Percentiles rank a stretch among this genome's conserved stretches.
phyloP scores from a whole-genome alignment of 2,888 invertebrate species.

The Drosophila prostipennis region DNA sequence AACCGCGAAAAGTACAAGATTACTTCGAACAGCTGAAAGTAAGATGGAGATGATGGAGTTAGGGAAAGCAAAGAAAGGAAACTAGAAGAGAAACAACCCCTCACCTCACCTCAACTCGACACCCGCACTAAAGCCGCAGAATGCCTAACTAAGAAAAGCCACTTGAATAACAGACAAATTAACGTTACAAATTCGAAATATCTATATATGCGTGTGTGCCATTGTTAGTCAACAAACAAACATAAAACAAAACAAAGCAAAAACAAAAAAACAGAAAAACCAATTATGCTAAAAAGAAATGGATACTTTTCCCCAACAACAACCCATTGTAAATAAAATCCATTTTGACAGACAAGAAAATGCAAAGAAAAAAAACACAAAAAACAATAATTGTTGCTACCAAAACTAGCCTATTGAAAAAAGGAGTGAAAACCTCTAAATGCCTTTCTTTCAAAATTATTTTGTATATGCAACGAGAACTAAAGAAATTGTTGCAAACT shows the following conservation, averaged over 20 bases:
- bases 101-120: conserved; percentile 1
- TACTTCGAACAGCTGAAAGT: conserved; percentile 19
- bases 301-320: not conserved
- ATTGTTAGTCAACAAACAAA: conserved; percentile 44
- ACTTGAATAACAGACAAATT: conserved; percentile 35
- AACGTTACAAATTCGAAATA: conserved; percentile 21
- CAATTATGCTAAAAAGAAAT: not conserved
- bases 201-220: conserved; percentile 50
- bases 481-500: conserved; percentile 4
- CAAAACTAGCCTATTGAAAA: conserved; percentile 16
- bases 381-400: conserved; percentile 17
- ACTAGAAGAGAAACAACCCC: conserved; percentile 1
- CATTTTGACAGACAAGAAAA: conserved; percentile 28
- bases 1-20: conserved; percentile 58
- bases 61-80: conserved; percentile 3
- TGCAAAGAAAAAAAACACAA: conserved; percentile 7
- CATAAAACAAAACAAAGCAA: not conserved
- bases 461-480: conserved; percentile 8
- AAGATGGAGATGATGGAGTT: not conserved
- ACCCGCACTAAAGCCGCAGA: conserved; percentile 34
- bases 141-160: conserved; percentile 21
- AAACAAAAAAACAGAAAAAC: conserved; percentile 4
- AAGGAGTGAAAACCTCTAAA: conserved; percentile 17
- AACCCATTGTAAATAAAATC: conserved; percentile 30
- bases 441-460: conserved; percentile 28